phyloP scores from a whole-genome alignment of 2,888 invertebrate genomes.

The Lithosia quadra region DNA sequence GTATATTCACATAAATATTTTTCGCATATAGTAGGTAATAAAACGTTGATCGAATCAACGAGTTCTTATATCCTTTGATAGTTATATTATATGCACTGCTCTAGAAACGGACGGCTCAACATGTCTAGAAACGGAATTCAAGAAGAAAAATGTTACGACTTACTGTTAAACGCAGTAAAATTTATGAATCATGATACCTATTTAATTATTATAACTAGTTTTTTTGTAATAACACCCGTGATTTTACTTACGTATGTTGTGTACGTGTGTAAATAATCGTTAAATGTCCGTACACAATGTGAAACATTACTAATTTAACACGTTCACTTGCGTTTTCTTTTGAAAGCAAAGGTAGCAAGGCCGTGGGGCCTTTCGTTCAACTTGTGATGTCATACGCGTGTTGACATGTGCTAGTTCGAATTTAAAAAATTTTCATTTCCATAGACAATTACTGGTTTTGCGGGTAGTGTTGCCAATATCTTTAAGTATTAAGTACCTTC shows the following conservation, averaged over 20 bases:
- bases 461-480: no score
- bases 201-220: neutral
- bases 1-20: no score
- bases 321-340: constrained; percentile 51
- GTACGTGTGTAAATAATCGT: constrained; percentile 17
- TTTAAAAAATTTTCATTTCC: constrained; percentile 13
- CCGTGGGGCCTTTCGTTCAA: constrained; percentile 39
- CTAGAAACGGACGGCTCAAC: no score
- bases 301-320: constrained; percentile 23
- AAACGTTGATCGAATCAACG: no score
- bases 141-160: neutral
- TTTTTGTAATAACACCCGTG: neutral
- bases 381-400: constrained; percentile 22
- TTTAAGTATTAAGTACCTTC: no score
- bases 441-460: constrained; percentile 3
- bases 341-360: constrained; percentile 45
- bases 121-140: neutral
- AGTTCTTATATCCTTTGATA: no score
- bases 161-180: neutral
- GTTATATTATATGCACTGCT: no score
- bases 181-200: neutral
- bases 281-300: constrained; percentile 22
- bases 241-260: neutral
- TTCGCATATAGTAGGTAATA: no score
- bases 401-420: constrained; percentile 11